Conservation (phyloP, 1,140 invertebrate genomes). For the Leptestheria dahalacensis region DNA sequence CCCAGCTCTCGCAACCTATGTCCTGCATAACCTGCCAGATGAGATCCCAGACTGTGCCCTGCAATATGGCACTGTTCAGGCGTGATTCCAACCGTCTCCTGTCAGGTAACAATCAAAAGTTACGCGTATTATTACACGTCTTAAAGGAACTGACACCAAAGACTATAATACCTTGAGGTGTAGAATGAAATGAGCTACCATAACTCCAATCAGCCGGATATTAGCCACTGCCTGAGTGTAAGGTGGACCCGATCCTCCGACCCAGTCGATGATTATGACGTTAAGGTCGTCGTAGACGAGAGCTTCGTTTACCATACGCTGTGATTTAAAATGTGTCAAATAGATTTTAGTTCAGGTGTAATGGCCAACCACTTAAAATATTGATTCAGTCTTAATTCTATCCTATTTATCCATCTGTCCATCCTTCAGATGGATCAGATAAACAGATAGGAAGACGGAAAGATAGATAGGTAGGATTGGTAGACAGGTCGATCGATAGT, state of each 20-base stretch:
- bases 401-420: no score
- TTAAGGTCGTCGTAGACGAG: conserved; percentile 49
- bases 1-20: conserved; percentile 44
- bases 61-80: conserved; percentile 51
- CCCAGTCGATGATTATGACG: conserved; percentile 70
- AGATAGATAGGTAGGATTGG: no score
- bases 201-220: conserved; percentile 65
- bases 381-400: background rate
- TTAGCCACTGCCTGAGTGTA: conserved; percentile 83
- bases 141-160: background rate
- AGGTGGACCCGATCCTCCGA: conserved; percentile 61
- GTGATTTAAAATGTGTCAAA: no score
- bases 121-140: background rate
- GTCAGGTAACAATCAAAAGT: background rate
- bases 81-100: conserved; percentile 34
- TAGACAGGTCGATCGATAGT: no score
- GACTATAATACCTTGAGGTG: conserved; percentile 32
- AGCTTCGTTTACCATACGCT: conserved; percentile 45
- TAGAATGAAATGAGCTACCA: conserved; percentile 54
- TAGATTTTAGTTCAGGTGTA: background rate
- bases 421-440: no score
- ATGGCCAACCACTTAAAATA: background rate
- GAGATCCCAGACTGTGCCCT: conserved; percentile 72
- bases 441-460: no score
- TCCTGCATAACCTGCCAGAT: conserved; percentile 71